Conservation (phyloP, 92 coral and sea anemone genomes). For the Siderastrea siderea region DNA sequence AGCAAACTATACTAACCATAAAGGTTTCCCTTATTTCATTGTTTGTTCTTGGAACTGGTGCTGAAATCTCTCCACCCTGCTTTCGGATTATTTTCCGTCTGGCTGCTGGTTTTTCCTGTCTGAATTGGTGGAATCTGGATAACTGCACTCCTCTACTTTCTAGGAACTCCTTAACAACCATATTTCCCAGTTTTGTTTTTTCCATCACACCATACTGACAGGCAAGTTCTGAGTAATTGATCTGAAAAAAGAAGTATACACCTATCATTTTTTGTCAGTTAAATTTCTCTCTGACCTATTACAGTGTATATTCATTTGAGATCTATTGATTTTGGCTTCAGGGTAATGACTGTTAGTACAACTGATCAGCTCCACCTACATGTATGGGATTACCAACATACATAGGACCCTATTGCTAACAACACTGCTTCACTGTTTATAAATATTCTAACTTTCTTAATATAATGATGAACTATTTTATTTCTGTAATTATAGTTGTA, state of each 20-base stretch:
- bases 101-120: not conserved
- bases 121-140: too few species aligned
- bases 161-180: too few species aligned
- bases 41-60: too few species aligned
- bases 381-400: not conserved
- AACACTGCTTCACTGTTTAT: not conserved
- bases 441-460: not conserved
- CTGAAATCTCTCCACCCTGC: slow-evolving; percentile 1
- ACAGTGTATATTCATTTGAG: not conserved
- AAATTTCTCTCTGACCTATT: too few species aligned
- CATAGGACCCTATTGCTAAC: not conserved
- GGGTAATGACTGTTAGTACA: not conserved
- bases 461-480: not conserved
- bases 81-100: slow-evolving; percentile 31
- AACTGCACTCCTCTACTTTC: too few species aligned
- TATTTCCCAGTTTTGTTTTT: slow-evolving; percentile 30
- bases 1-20: slow-evolving; percentile 6
- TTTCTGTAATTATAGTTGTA: too few species aligned
- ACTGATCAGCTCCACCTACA: not conserved
- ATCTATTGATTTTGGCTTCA: not conserved
- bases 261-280: not conserved
- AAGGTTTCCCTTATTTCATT: not conserved
- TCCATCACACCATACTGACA: not conserved
- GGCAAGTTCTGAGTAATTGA: slow-evolving; percentile 15
- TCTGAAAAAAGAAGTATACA: slow-evolving; percentile 18